phyloP scores from a whole-genome alignment of 1,140 invertebrate species.

The Calliopsis andreniformis region DNA sequence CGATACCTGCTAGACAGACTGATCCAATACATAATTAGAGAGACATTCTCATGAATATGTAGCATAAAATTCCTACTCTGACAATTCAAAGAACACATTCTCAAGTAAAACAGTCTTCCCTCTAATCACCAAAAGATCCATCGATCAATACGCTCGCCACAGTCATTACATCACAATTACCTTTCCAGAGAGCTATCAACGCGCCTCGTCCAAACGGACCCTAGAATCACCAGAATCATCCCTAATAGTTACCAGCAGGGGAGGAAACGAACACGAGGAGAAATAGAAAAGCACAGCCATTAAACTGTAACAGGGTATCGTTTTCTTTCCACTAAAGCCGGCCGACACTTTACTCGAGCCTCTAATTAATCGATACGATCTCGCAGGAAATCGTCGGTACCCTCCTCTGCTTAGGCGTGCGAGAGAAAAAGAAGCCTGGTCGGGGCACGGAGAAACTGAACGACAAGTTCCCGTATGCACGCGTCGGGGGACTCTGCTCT shows the following conservation, averaged over 20 bases:
- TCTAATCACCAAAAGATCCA: too few relatives aligned
- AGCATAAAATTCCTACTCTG: too few relatives aligned
- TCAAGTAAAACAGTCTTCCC: too few relatives aligned
- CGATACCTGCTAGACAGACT: too few relatives aligned
- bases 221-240: conserved; percentile 13
- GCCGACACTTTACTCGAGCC: conserved; percentile 38
- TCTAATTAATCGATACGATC: conserved; percentile 65
- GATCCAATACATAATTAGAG: too few relatives aligned
- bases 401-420: neutral
- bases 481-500: conserved; percentile 30
- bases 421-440: neutral
- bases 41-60: too few relatives aligned
- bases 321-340: conserved; percentile 18
- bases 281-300: conserved; percentile 33
- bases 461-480: conserved; percentile 47
- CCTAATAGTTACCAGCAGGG: neutral
- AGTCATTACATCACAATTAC: too few relatives aligned
- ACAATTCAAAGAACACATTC: too few relatives aligned
- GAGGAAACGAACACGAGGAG: neutral
- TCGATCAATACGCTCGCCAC: too few relatives aligned
- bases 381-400: conserved; percentile 43
- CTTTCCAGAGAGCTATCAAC: neutral
- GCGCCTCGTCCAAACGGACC: neutral
- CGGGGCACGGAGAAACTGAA: conserved; percentile 42
- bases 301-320: conserved; percentile 46